Evolutionary conservation across 2,888 invertebrate genomes (phyloP).

Genomic region (Syrista parreyssii): DNA sequence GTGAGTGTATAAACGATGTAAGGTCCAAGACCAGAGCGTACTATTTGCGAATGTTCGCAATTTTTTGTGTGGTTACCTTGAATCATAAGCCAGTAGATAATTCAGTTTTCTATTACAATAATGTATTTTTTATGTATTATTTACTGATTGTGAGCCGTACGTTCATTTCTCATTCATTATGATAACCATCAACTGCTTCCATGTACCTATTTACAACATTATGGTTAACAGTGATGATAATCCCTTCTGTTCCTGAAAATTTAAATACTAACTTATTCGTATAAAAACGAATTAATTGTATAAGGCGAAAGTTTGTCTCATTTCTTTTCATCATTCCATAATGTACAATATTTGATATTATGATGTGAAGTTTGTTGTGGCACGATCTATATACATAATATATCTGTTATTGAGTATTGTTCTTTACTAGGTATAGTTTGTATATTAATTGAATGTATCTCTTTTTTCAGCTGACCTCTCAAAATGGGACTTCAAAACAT

Average conservation of each 20-base stretch:
- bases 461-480: constrained; percentile 35
- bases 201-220: background rate
- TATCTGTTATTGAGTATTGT: no score
- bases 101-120: background rate
- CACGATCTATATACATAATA: background rate
- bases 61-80: background rate
- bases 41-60: constrained; percentile 1
- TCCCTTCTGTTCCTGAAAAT: background rate
- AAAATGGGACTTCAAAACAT: constrained; percentile 35
- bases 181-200: background rate
- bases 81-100: background rate
- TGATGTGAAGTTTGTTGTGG: background rate
- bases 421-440: no score
- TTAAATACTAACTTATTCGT: background rate
- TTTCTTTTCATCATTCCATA: background rate
- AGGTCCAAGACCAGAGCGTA: background rate
- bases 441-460: background rate
- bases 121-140: background rate
- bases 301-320: background rate
- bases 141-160: background rate
- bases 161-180: background rate
- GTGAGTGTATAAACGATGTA: constrained; percentile 38
- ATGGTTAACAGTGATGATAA: background rate
- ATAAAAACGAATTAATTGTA: background rate
- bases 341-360: background rate